Evolutionary conservation across 1,140 invertebrate species (phyloP), one percentile per base, ranked within the genome.

Genomic region (Conopomorpha cramerella): DNA sequence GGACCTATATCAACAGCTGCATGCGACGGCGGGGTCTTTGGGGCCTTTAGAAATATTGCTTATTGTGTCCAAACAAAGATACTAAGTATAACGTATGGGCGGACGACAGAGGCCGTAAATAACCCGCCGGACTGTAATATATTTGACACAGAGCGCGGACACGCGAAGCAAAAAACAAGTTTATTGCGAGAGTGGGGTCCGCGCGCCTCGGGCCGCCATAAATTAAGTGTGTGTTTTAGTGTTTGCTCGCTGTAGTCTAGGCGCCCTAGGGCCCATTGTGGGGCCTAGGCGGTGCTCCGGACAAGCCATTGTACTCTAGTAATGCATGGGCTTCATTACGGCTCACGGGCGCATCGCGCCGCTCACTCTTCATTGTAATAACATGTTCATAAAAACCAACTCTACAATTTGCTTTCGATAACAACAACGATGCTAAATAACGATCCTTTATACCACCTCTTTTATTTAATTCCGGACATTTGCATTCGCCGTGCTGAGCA

Each of bases 51-150:
- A 76, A 76, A 76, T 76, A 76, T 76, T 70, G 66, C 67, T 76
- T 72, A 76, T 76, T 76, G 71, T 76, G 71, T 76, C 71, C 67
- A 76, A 76, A 76, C 71, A 76, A 71, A 76, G 71, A 76, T 76
- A 76, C 64, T 71, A 71, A 76, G 71, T 73, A 76, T 76, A 73
- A 76, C 66, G 71, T 76, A 76, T 76, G 71, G 71, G 66, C 64
- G 71, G 68, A 70, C 60, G 71, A 64, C 66, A 52, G 62, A 56
- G 59, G 52, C 58, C 66, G 66, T 73, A 73, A 73, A 73, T 71
- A 71, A 73, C 68, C 46, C 66, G 59, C 51, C 65, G 71, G 66
- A 64, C 57, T 55, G 71, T 76, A 76, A 76, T 76, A 76, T 73
- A 76, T 76, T 76, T 76, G 71, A 76, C 71, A n/a, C n/a, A 76